A percentile compares a stretch with the other conserved stretches of the same genome.
These are phyloP conservation scores for Platycheirus rosarum DNA, from an alignment of 2,888 invertebrate species.

Conservation along the genomic window DNA sequence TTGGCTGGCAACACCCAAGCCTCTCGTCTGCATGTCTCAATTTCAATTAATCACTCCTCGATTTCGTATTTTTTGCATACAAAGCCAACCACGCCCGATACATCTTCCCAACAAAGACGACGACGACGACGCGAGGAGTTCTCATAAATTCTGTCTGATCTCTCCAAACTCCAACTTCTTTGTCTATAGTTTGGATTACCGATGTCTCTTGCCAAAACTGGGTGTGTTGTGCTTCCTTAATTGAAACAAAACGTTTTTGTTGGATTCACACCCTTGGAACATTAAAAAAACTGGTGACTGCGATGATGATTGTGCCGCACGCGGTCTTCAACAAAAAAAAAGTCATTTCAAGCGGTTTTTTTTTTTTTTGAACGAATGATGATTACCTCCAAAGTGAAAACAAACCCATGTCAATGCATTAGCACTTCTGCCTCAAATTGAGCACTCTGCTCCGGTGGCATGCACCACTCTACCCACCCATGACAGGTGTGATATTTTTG, in stretches of 20 bases:
- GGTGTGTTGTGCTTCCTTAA: constrained; percentile 72
- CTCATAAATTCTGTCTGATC: constrained; percentile 28
- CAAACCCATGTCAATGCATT: constrained; percentile 71
- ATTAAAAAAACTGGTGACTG: constrained; percentile 41
- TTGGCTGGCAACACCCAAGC: constrained; percentile 50
- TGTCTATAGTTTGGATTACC: constrained; percentile 33
- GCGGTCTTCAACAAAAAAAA: constrained; percentile 54
- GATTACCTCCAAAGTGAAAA: constrained; percentile 16
- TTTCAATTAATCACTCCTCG: constrained; percentile 69
- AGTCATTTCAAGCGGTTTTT: constrained; percentile 68
- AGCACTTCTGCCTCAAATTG: constrained; percentile 27
- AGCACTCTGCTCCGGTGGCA: constrained; percentile 46
- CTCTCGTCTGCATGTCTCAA: constrained; percentile 64
- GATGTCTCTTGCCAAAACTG: constrained; percentile 56
- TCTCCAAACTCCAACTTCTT: constrained; percentile 24
- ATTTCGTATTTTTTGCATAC: constrained; percentile 34
- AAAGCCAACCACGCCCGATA: not conserved
- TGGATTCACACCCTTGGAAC: constrained; percentile 61
- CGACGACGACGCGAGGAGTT: constrained; percentile 48
- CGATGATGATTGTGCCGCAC: not conserved
- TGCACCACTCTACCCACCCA: constrained; percentile 66
- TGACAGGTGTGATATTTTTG: constrained; percentile 73
- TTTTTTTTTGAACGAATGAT: constrained; percentile 27
- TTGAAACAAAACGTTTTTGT: constrained; percentile 70
- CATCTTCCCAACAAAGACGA: not conserved